phyloP scores from a whole-genome alignment of 1,140 invertebrate species.

The fruit fly (Drosophila melanogaster) region Release_6_plus_ISO1_MT NC_004354.4:4603001-4603500 shows the following conservation, averaged over 20 bases:
- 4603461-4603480: neutral
- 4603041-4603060: slow-evolving; percentile 14
- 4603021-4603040: slow-evolving; percentile 11
- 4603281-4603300: slow-evolving; percentile 20
- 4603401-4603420: neutral
- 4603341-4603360: neutral
- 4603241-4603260: slow-evolving; percentile 19
- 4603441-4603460: neutral
- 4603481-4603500: neutral
- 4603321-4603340: slow-evolving; percentile 28
- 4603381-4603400: neutral
- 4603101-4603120: slow-evolving; percentile 52
- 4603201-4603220: slow-evolving; percentile 36
- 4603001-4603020: slow-evolving; percentile 8
- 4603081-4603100: slow-evolving; percentile 31
- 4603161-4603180: slow-evolving; percentile 16
- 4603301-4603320: slow-evolving; percentile 23
- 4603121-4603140: slow-evolving; percentile 46
- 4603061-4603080: neutral
- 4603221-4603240: slow-evolving; percentile 36
- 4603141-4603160: slow-evolving; percentile 10
- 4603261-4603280: slow-evolving; percentile 3
- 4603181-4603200: slow-evolving; percentile 57
- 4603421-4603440: neutral
- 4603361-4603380: neutral